Conservation (phyloP, 2,113 vertebrate genomes). For the Benitochromis conjunctus region DNA sequence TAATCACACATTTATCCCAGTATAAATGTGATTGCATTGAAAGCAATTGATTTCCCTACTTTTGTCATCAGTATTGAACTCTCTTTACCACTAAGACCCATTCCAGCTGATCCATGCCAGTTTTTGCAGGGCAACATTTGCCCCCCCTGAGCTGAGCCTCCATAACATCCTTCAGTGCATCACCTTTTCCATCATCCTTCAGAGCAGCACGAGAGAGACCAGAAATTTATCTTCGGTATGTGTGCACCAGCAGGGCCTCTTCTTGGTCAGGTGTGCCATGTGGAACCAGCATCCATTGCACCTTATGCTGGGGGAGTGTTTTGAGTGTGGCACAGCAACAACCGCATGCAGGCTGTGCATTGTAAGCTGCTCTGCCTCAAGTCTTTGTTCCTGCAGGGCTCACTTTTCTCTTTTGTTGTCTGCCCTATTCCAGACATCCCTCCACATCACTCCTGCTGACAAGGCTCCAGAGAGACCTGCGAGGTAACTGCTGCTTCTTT, state of each 20-base stretch:
- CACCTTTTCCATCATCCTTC: constrained; percentile 40
- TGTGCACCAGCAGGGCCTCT: background rate
- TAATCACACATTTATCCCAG: background rate
- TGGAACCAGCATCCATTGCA: constrained; percentile 56
- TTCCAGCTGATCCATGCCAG: constrained; percentile 58
- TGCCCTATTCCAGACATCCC: constrained; percentile 81
- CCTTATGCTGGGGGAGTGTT: constrained; percentile 54
- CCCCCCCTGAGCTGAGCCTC: constrained; percentile 27
- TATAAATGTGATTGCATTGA: background rate
- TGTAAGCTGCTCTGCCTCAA: constrained; percentile 39
- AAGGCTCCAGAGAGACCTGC: constrained; percentile 82
- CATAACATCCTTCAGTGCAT: constrained; percentile 19
- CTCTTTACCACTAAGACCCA: constrained; percentile 14
- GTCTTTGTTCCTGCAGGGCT: constrained; percentile 69
- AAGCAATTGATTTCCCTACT: background rate
- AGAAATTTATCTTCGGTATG: background rate
- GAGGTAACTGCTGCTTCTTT: constrained; percentile 80
- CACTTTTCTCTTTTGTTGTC: constrained; percentile 71
- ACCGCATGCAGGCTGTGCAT: constrained; percentile 56
- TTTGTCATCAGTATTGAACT: background rate
- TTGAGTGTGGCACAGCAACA: constrained; percentile 62
- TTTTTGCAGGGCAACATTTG: constrained; percentile 49
- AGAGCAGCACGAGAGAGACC: background rate
- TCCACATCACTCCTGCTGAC: constrained; percentile 83
- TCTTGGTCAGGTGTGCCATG: constrained; percentile 47